A percentile compares a stretch with the other conserved stretches of the same genome.
Evolutionary conservation across 2,888 invertebrate genomes (phyloP).

Genomic region (Anodontia alba): DNA sequence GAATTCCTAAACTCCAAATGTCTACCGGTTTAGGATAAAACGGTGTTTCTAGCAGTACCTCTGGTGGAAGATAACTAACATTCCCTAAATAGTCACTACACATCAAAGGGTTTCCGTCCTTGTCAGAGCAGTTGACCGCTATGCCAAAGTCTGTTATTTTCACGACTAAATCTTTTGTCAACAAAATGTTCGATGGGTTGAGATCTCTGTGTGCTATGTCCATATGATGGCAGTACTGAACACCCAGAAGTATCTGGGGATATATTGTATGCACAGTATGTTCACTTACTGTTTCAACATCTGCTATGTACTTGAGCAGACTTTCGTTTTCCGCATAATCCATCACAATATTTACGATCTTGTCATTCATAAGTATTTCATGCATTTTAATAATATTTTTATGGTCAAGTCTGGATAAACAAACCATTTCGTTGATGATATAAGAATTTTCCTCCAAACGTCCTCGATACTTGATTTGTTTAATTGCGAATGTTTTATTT

Average conservation of each 20-base stretch:
- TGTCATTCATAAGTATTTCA: conserved; percentile 49
- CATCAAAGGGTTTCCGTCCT: conserved; percentile 34
- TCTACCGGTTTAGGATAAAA: conserved; percentile 62
- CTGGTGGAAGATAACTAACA: conserved; percentile 57
- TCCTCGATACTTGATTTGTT: conserved; percentile 60
- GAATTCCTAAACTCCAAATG: conserved; percentile 64
- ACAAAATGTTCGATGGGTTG: conserved; percentile 61
- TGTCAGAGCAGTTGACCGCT: conserved; percentile 48
- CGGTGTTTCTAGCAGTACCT: conserved; percentile 47
- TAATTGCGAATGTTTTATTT: conserved; percentile 54
- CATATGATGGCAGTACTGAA: conserved; percentile 59
- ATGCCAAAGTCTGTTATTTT: conserved; percentile 69
- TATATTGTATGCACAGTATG: conserved; percentile 43
- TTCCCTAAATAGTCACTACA: conserved; percentile 66
- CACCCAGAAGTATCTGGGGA: conserved; percentile 56
- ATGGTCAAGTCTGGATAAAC: conserved; percentile 60
- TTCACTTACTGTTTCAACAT: conserved; percentile 25
- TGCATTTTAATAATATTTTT: conserved; percentile 57
- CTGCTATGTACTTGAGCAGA: conserved; percentile 46
- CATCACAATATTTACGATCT: conserved; percentile 61
- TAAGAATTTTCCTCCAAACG: conserved; percentile 53
- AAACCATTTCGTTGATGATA: conserved; percentile 61
- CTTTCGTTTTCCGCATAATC: conserved; percentile 66
- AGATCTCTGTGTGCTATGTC: conserved; percentile 64
- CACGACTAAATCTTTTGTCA: conserved; percentile 51